phyloP scores from a whole-genome alignment of 2,113 vertebrate species.

The Nanger granti region DNA sequence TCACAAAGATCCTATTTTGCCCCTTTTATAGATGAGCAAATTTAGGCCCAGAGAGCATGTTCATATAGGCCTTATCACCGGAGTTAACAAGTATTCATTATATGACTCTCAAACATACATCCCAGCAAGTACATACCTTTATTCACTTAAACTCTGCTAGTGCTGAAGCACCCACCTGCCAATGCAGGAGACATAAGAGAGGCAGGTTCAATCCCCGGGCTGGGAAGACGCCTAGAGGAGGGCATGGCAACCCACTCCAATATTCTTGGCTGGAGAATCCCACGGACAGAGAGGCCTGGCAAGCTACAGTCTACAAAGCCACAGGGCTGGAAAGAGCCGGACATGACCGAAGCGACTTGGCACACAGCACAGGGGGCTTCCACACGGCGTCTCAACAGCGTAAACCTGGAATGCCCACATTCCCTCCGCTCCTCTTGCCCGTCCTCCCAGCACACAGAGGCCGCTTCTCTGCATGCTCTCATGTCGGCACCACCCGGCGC shows the following conservation, averaged over 20 bases:
- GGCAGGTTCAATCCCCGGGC: background rate
- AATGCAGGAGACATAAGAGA: background rate
- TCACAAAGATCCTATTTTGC: background rate
- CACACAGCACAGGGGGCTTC: background rate
- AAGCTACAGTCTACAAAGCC: background rate
- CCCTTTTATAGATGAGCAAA: background rate
- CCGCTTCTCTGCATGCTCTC: background rate
- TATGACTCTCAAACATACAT: background rate
- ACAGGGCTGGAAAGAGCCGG: background rate
- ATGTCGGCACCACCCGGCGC: rapidly evolving
- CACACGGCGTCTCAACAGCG: background rate
- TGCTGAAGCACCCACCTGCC: background rate
- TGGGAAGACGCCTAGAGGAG: background rate
- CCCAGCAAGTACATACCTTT: no score
- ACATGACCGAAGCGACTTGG: background rate
- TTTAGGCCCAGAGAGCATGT: background rate
- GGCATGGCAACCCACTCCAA: background rate
- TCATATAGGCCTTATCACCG: background rate
- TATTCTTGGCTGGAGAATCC: background rate
- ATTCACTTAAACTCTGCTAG: background rate
- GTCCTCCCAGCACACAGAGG: background rate
- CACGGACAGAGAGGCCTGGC: background rate
- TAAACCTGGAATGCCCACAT: background rate
- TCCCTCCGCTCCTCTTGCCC: no score
- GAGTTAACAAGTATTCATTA: background rate